Evolutionary conservation across 2,797 vertebrate genomes (phyloP).

Genomic region (Acridotheres tristis): DNA sequence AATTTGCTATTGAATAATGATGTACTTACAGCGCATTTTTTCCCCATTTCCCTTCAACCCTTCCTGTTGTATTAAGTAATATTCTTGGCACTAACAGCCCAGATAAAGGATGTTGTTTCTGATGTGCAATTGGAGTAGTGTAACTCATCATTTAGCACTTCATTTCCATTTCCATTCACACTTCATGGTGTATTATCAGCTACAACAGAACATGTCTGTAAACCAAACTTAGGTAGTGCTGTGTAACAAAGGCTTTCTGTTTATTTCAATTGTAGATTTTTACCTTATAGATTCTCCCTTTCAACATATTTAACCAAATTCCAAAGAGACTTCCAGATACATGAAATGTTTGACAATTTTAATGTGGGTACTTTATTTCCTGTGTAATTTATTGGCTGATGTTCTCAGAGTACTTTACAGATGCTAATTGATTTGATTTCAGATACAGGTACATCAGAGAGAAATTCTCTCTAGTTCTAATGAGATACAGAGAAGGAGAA

Average conservation of each 20-base stretch:
- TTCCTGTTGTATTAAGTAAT: constrained; percentile 65
- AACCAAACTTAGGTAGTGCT: constrained; percentile 46
- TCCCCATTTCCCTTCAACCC: constrained; percentile 36
- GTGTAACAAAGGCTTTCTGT: constrained; percentile 22
- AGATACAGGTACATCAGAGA: background rate
- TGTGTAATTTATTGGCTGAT: background rate
- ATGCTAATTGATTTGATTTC: constrained; percentile 1
- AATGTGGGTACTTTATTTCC: background rate
- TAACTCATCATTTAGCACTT: constrained; percentile 65
- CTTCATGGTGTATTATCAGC: constrained; percentile 46
- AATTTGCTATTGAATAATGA: constrained; percentile 25
- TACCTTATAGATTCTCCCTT: background rate
- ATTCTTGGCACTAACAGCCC: constrained; percentile 50
- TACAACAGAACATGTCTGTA: constrained; percentile 27
- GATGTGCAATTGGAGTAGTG: constrained; percentile 20
- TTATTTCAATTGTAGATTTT: constrained; percentile 34
- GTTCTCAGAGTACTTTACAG: background rate
- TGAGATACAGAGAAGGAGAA: background rate
- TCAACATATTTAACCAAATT: background rate
- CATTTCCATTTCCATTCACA: constrained; percentile 55
- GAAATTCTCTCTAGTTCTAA: background rate
- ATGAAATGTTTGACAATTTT: constrained; percentile 6
- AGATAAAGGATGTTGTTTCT: constrained; percentile 71
- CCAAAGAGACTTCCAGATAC: background rate
- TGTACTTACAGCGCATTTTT: constrained; percentile 35